These are phyloP conservation scores for Pogonophryne albipinna DNA, from an alignment of 2,797 vertebrate species.

Conservation along the genomic window DNA sequence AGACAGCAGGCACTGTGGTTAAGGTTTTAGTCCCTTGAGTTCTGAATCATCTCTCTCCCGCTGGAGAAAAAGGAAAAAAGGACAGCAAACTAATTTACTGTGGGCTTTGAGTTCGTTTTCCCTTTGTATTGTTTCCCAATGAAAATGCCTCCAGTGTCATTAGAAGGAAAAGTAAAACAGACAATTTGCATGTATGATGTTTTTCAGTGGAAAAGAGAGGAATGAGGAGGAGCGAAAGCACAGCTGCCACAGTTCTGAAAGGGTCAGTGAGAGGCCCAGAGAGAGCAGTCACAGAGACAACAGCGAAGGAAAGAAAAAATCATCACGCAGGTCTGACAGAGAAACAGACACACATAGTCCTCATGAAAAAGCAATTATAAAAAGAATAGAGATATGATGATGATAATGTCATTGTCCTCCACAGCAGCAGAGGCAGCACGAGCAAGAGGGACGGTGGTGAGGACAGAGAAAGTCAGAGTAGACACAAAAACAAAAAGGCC, in stretches of 20 bases:
- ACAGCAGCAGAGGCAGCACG: constrained; percentile 70
- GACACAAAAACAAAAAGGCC: constrained; percentile 89
- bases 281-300: constrained; percentile 85
- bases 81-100: constrained; percentile 22
- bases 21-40: constrained; percentile 36
- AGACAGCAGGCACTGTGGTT: constrained; percentile 31
- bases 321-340: constrained; percentile 51
- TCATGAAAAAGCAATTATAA: neutral
- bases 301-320: constrained; percentile 69
- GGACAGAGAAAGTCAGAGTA: constrained; percentile 87
- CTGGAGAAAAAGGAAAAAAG: neutral
- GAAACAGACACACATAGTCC: constrained; percentile 26
- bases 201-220: constrained; percentile 84
- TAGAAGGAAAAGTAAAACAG: constrained; percentile 28
- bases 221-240: constrained; percentile 77
- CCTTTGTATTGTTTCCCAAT: constrained; percentile 26
- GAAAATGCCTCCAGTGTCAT: constrained; percentile 24
- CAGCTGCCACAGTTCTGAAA: constrained; percentile 70
- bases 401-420: constrained; percentile 22
- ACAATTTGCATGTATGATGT: constrained; percentile 16
- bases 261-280: constrained; percentile 83
- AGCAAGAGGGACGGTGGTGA: constrained; percentile 82
- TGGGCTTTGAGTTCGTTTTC: constrained; percentile 5
- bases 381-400: neutral
- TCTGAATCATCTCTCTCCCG: constrained; percentile 44